These are phyloP conservation scores for Poecilia velifera DNA, from an alignment of 2,797 vertebrate species.

Conservation along the genomic window DNA sequence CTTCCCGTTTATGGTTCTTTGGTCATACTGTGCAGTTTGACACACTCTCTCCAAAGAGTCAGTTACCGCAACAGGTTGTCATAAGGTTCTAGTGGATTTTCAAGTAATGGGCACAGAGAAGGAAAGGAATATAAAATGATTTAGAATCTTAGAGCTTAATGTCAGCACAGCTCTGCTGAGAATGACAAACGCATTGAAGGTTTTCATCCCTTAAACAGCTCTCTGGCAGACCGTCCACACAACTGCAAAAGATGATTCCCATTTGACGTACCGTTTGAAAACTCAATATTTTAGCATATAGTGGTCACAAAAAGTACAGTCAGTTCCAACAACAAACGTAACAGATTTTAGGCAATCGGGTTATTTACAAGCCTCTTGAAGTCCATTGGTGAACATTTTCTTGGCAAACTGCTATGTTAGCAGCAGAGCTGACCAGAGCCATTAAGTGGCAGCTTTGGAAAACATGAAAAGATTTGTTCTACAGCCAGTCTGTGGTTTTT, in stretches of 20 bases:
- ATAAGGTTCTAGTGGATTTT: background rate
- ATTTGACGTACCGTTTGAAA: background rate
- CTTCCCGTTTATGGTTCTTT: background rate
- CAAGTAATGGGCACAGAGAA: too few species aligned
- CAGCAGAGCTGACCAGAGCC: background rate
- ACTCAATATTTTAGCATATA: background rate
- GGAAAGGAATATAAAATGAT: background rate
- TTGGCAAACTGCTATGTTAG: background rate
- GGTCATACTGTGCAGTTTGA: background rate
- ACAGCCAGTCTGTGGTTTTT: background rate
- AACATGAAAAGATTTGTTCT: constrained; percentile 1
- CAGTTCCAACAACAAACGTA: background rate
- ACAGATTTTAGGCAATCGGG: background rate
- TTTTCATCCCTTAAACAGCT: background rate
- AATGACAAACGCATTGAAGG: background rate
- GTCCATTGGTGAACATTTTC: background rate
- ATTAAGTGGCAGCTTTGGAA: constrained; percentile 2
- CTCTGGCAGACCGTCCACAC: background rate
- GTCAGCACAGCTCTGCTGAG: background rate
- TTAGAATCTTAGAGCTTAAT: background rate
- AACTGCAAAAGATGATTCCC: background rate
- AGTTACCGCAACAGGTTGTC: background rate
- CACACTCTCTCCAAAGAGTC: background rate
- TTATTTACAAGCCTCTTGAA: constrained; percentile 1
- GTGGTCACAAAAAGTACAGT: background rate